phyloP scores from a whole-genome alignment of 2,888 invertebrate species.

The Hydroisotoma schaefferi region DNA sequence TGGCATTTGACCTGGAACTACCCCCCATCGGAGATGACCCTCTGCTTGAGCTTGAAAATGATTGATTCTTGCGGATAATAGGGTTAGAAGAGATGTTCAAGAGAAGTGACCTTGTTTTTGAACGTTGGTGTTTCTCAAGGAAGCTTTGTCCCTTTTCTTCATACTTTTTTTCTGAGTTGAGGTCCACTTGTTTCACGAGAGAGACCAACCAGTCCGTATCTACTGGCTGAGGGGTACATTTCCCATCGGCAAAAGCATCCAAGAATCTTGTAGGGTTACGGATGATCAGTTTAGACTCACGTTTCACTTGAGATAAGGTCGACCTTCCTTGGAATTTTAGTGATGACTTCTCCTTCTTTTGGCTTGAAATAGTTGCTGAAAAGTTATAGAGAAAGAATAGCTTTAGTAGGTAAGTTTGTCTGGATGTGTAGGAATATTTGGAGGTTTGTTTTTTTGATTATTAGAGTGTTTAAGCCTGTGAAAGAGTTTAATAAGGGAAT shows the following conservation, averaged over 20 bases:
- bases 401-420: too few relatives aligned
- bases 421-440: too few relatives aligned
- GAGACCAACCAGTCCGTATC: not conserved
- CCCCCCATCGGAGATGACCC: not conserved
- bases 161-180: not conserved
- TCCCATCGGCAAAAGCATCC: not conserved
- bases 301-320: not conserved
- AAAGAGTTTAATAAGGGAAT: too few relatives aligned
- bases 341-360: not conserved
- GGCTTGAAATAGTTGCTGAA: constrained; percentile 2
- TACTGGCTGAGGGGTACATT: not conserved
- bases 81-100: constrained; percentile 4
- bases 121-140: not conserved
- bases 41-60: not conserved
- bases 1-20: not conserved
- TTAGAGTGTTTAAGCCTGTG: too few relatives aligned
- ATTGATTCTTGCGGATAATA: not conserved
- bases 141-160: not conserved
- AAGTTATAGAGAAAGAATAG: not conserved
- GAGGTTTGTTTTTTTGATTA: too few relatives aligned
- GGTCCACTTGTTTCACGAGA: not conserved
- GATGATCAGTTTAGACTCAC: not conserved
- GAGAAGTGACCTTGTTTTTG: constrained; percentile 7
- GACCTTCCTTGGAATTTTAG: not conserved
- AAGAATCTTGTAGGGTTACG: not conserved